Evolutionary conservation across 2,888 invertebrate genomes (phyloP), one percentile per base, ranked within the genome.

Genomic region (Plusia festucae): DNA sequence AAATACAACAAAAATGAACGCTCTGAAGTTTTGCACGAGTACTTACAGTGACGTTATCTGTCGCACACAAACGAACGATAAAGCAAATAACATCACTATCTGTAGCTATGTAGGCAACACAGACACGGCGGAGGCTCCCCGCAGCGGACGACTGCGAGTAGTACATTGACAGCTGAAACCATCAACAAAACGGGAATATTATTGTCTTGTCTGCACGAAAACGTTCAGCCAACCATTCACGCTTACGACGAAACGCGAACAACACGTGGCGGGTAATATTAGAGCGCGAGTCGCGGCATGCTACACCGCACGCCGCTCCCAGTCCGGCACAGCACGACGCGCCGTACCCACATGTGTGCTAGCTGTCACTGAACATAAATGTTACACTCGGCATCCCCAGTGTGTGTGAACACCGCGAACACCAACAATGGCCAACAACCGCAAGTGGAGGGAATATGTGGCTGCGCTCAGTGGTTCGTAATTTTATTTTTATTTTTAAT

Each of bases 401-500:
- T 86, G 83, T 78, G 83, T 85, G 88, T 82, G 79, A 85, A 87
- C 81, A 87, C 71, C 84, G 88, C 82, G 79, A 85, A 88, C 81
- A 87, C 71, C 84, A 83, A 84, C 87, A 85, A 95, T 94, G 94
- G 90, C 85, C 87, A 88, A 85, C 90, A 88, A 87, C 82, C 90
- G 85, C 85, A 93, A 93, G 81, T 94, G 94, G 94, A 93, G 94
- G 82, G 94, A 95, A 88, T 95, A 94, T 88, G 90, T 91, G 79
- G 90, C 94, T 64, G 94, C 94, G 76, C 90, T 95, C 88, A 94
- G 94, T 87, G 94, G 94, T 95, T 84, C 87, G 94, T 93, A 78
- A 72, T 79, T 81, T 83, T 83, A 82, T 82, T 81, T 83, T 82
- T 79, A 76, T 78, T 76, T 83, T 73, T 77, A 75, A 81, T 78